These are phyloP conservation scores for Tenualosa ilisha DNA, from an alignment of 2,797 vertebrate genomes.

Conservation along the genomic window DNA sequence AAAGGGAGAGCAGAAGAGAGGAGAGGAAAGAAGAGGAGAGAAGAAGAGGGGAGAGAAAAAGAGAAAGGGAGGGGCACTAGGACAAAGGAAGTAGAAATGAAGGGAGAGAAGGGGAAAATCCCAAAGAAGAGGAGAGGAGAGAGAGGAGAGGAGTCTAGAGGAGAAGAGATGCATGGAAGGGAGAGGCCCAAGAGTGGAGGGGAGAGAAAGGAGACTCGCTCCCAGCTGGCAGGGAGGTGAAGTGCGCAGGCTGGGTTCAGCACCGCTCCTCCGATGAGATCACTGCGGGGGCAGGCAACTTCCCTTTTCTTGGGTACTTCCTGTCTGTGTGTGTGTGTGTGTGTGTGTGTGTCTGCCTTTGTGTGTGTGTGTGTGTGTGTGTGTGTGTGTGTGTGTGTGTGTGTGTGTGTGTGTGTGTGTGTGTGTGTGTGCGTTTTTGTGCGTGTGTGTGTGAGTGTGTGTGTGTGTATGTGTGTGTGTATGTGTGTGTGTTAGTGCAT, in stretches of 20 bases:
- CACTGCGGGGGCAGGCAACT: slow-evolving; percentile 74
- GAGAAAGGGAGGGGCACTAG: background rate
- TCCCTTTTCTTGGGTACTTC: slow-evolving; percentile 72
- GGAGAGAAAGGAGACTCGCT: background rate
- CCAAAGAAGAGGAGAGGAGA: background rate
- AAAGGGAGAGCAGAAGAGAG: background rate
- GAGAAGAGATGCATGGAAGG: slow-evolving; percentile 23
- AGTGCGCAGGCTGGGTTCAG: slow-evolving; percentile 9
- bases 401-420: no score
- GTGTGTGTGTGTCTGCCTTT: no score
- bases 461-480: background rate
- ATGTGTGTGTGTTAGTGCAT: background rate
- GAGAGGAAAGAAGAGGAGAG: background rate
- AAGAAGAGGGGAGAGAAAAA: background rate
- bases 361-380: no score
- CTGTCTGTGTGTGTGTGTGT: slow-evolving; percentile 30
- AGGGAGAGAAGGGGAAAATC: background rate
- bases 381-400: no score
- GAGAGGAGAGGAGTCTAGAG: background rate
- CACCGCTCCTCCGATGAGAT: slow-evolving; percentile 51
- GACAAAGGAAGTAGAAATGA: background rate
- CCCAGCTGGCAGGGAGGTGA: slow-evolving; percentile 9
- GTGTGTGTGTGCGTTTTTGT: slow-evolving; percentile 7
- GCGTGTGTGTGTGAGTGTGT: slow-evolving; percentile 14
- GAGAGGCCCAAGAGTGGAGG: background rate